Percentiles rank a stretch among this genome's conserved stretches.
Evolutionary conservation across 2,888 invertebrate genomes (phyloP).

Genomic region (Synanthedon tipuliformis): DNA sequence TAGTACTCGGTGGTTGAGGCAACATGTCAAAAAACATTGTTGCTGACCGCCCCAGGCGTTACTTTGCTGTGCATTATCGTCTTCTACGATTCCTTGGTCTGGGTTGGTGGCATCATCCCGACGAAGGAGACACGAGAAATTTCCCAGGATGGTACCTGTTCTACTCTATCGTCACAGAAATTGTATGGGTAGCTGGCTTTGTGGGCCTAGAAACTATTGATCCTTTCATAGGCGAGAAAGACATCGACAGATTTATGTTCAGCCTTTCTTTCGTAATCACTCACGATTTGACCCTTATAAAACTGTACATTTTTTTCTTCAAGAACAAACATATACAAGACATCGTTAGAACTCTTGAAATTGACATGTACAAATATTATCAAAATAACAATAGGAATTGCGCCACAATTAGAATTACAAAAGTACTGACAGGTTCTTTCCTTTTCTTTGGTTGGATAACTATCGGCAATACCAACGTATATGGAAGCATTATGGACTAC

Average conservation of each 20-base stretch:
- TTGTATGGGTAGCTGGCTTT: constrained; percentile 55
- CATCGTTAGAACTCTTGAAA: constrained; percentile 44
- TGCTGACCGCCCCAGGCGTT: constrained; percentile 30
- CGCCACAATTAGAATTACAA: constrained; percentile 35
- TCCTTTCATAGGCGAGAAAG: constrained; percentile 57
- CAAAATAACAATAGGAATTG: constrained; percentile 40
- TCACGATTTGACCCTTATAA: constrained; percentile 54
- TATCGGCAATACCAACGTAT: constrained; percentile 47
- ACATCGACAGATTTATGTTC: constrained; percentile 59
- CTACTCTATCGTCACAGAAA: constrained; percentile 46
- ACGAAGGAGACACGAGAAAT: constrained; percentile 40
- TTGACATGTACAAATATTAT: constrained; percentile 42
- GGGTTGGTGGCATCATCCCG: constrained; percentile 64
- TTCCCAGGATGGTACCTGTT: constrained; percentile 50
- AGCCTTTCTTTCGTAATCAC: constrained; percentile 61
- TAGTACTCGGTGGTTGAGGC: background rate
- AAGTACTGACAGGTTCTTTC: constrained; percentile 42
- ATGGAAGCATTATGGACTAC: constrained; percentile 48
- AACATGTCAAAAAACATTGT: background rate
- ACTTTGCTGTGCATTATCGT: constrained; percentile 44
- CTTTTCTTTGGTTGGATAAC: constrained; percentile 59
- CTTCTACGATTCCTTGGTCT: constrained; percentile 47
- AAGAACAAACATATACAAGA: constrained; percentile 50
- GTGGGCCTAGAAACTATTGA: constrained; percentile 60
- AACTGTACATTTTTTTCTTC: constrained; percentile 54